Base-by-base conservation (phyloP, 2,888 invertebrate species). In the Zelleria hepariella region DNA sequence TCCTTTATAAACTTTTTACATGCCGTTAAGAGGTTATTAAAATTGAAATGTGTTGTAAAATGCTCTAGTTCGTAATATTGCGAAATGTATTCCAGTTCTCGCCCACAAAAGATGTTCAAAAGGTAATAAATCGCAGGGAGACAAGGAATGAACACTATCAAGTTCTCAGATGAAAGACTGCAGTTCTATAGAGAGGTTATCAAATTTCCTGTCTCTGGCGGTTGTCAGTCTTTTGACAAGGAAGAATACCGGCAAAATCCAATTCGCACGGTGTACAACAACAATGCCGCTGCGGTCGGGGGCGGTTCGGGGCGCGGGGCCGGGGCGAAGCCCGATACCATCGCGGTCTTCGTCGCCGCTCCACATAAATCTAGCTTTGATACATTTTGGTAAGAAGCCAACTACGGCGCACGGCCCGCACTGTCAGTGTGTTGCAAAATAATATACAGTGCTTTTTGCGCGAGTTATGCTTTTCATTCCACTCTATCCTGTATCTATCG, bases 361-460 rank as follows among this genome's bases (percentile, higher is more conserved):
- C 73, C 73, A 80, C 85, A 87, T 87, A 87, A 88, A 88, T 88
- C 85, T 83, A 72, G 79, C 80, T 86, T 86, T 80, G 85, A 86
- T 85, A 83, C 80, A 80, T 84, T 86, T 87, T 86, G 87, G 87
- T 86, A 81, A 78, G 75, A 76, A 78, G 87, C 87, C 87, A 87
- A 86, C 73, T 76, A 67, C 68, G 65, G 67, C 69, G 73, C 75
- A 75, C 70, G 68, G 69, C 63, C 64, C 66, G 62, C 57, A 57
- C 59, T 59, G 26, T 26, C 25, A 51, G 21, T 32, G 59, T 26
- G 18, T 51, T 52, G 57, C 59, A 42, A 59, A 59, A 59, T 59
- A 59, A 61, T 58, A 56, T 61, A 61, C 59, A 59, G 47, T 47
- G 54, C 59, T 59, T 58, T 56, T 58, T 61, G 47, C 25, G 54